Conservation (phyloP, 2,113 vertebrate genomes). For the Centropus bengalensis region DNA sequence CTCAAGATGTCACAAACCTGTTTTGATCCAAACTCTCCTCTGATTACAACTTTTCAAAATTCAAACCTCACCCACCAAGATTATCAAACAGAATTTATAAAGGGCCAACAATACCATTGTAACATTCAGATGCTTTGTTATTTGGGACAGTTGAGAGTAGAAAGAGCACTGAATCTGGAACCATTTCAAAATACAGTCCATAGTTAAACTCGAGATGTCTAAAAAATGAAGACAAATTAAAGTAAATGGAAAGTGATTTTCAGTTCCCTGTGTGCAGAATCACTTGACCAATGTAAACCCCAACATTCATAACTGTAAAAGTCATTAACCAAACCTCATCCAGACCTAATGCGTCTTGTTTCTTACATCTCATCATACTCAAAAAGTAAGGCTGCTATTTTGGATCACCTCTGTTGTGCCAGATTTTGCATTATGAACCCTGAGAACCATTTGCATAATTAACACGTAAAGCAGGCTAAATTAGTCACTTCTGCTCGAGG, state of each 20-base stretch:
- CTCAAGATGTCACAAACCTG: not conserved
- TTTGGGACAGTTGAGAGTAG: not conserved
- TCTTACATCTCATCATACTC: not conserved
- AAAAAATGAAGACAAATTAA: conserved; percentile 40
- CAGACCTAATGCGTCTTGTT: not conserved
- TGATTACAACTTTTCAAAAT: not conserved
- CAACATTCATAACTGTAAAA: conserved; percentile 12
- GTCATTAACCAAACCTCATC: not conserved
- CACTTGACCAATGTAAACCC: not conserved
- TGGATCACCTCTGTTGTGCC: not conserved
- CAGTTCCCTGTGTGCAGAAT: not conserved
- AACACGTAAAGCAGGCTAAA: not conserved
- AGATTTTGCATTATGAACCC: not conserved
- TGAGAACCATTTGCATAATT: not conserved
- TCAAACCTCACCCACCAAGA: not conserved
- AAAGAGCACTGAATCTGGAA: not conserved
- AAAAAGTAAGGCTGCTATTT: not conserved
- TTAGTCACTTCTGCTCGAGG: not conserved
- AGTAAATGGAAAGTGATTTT: conserved; percentile 45
- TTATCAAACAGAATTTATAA: not conserved
- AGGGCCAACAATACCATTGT: not conserved
- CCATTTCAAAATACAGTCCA: not conserved
- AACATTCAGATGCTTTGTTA: not conserved
- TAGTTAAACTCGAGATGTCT: not conserved
- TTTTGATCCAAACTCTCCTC: not conserved